Conservation (phyloP, 2,797 vertebrate species). For the Australoheros facetus region DNA sequence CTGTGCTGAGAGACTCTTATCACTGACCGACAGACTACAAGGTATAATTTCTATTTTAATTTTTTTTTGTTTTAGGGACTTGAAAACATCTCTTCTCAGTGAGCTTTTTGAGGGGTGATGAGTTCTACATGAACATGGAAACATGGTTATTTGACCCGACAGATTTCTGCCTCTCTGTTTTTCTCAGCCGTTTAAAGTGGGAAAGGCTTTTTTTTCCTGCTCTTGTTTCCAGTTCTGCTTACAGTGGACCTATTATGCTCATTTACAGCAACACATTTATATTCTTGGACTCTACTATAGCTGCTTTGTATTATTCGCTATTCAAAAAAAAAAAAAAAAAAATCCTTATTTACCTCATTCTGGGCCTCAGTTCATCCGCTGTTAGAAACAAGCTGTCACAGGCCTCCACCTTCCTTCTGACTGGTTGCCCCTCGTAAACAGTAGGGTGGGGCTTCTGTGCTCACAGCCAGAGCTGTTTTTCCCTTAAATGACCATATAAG, state of each 20-base stretch:
- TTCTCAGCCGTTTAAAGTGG: neutral
- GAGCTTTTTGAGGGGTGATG: neutral
- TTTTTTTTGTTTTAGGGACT: neutral
- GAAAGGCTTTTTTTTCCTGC: neutral
- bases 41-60: neutral
- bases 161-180: neutral
- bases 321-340: neutral
- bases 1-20: neutral
- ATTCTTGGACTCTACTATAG: neutral
- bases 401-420: neutral
- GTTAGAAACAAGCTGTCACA: neutral
- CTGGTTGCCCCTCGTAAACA: neutral
- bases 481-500: neutral
- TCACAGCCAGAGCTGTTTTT: too few species aligned
- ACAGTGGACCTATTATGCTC: too few species aligned
- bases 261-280: neutral
- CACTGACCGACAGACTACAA: neutral
- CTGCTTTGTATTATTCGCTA: neutral
- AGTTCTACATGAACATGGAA: neutral
- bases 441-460: neutral
- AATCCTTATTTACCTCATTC: neutral
- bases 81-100: neutral
- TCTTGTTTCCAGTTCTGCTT: neutral
- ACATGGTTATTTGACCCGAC: neutral
- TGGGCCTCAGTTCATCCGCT: neutral